Evolutionary conservation across 2,113 vertebrate genomes (phyloP), one percentile per base, ranked within the genome.

Genomic region (Columba livia): DNA sequence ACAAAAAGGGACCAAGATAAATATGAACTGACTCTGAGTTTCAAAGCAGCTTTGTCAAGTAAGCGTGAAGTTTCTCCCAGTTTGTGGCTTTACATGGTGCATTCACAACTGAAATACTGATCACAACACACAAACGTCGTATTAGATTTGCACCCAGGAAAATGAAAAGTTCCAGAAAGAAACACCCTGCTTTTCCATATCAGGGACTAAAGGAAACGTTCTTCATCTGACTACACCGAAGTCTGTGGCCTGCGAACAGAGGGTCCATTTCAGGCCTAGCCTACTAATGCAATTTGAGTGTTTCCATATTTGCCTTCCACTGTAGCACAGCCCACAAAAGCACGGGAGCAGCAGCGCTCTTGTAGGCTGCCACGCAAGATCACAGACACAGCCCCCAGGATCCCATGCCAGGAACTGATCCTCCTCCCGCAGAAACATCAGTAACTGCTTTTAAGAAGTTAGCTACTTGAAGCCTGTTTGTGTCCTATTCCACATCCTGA

Each of bases 111-210:
- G 58, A 58, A 78, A 51, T 9, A 81, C 0, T 25, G 18, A 82
- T 23, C 31, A 44, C 26, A 14, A 15, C 0, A 10, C 25, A n/a
- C 12, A 28, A 69, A 36, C 28, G n/a, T 42, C 2, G 0, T 10
- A 8, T n/a, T 58, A 48, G 31, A 57, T n/a, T 31, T 38, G 6
- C 34, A 64, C 15, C 40, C 38, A 87, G 17, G 47, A 53, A 87
- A 94, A 50, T 0, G 0, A 54, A n/a, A 66, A 21, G 15, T 7
- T 93, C 54, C 31, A 79, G 20, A 26, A 94, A 79, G 5, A 23
- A 71, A 42, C 7, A 64, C 15, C 40, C 51, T 54, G 13, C 31
- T 73, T 47, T 47, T 83, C 32, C 38, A 57, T 2, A 48, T 2
- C 14, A 4, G 25, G 2, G 3, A 19, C 5, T 16, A 69, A 83